Percentiles rank a stretch among this genome's conserved stretches.
phyloP scores from a whole-genome alignment of 2,888 invertebrate genomes.

The Pandemis heparana region DNA sequence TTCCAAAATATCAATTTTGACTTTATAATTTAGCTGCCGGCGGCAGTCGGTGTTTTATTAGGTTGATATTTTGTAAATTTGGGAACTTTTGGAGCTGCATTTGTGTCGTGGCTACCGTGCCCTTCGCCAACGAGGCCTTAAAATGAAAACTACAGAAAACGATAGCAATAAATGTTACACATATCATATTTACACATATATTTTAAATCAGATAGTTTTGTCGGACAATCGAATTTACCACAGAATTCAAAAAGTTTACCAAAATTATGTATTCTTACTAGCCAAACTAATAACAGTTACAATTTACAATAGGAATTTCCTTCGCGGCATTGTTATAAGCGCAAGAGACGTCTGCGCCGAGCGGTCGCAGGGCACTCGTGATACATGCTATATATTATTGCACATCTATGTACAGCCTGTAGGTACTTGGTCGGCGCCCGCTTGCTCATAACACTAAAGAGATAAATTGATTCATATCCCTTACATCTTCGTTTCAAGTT shows the following conservation, averaged over 20 bases:
- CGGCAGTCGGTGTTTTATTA: no score
- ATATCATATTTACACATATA: not conserved
- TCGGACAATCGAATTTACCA: slow-evolving; percentile 14
- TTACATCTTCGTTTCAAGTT: not conserved
- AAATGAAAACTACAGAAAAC: not conserved
- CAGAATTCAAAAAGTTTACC: slow-evolving; percentile 4
- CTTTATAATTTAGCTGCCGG: not conserved
- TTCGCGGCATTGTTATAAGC: not conserved
- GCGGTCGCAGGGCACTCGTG: slow-evolving; percentile 6
- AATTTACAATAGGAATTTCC: not conserved
- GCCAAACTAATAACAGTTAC: slow-evolving; percentile 19
- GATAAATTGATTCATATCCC: not conserved
- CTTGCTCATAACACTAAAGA: no score
- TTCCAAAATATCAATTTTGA: not conserved
- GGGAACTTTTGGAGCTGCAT: not conserved
- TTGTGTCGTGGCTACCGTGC: not conserved
- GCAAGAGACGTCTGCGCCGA: not conserved
- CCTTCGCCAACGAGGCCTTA: not conserved
- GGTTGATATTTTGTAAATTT: not conserved
- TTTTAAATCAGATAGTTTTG: not conserved
- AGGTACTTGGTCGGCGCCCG: slow-evolving; percentile 26
- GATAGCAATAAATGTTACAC: not conserved
- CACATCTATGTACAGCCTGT: slow-evolving; percentile 41
- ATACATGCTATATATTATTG: slow-evolving; percentile 33
- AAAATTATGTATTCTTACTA: slow-evolving; percentile 13